Evolutionary conservation across 2,888 invertebrate genomes (phyloP), one percentile per base, ranked within the genome.

Genomic region (Tipula lateralis): DNA sequence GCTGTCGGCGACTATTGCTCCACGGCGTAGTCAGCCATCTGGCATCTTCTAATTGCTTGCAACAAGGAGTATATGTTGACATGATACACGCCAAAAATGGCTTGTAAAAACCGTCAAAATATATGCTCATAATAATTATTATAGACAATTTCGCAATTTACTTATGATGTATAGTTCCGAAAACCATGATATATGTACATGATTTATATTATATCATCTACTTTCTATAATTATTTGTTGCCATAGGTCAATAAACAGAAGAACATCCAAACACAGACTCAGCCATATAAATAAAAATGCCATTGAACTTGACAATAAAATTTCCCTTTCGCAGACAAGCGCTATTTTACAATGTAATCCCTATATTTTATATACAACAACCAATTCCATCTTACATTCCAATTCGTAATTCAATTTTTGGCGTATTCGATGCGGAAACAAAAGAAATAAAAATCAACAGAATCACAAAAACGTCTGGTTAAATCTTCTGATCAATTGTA

Each of bases 371-470:
- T 19, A n/a, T 19, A 50, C 5, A 50, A 50, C 19, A 44, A 36
- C n/a, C n/a, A 5, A 44, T 44, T 44, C 44, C 44, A 16, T 50
- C 16, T 50, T 16, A 66, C 24, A 66, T 66, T 24, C 66, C 66
- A 66, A 6, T 66, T 66, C 66, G 66, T 66, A 24, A 66, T 66
- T 9, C 24, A 66, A 66, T 66, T 66, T 66, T 66, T 66, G 66
- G 66, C 24, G 66, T 66, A 66, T 66, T 66, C 24, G 66, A 66
- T 66, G 66, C 66, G 66, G 66, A 66, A 66, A 66, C 24, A 24
- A 66, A 66, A 66, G 66, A 66, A 66, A 66, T 66, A 24, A 66
- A 66, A 66, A 66, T 66, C 66, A 66, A 66, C 66, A 66, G 66
- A 24, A 66, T 24, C 24, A 66, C 66, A 66, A 66, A 9, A 66